Percentiles rank a stretch among this genome's conserved stretches.
Conservation (phyloP, 2,797 vertebrate genomes). For the Gymnothorax reevesii region DNA sequence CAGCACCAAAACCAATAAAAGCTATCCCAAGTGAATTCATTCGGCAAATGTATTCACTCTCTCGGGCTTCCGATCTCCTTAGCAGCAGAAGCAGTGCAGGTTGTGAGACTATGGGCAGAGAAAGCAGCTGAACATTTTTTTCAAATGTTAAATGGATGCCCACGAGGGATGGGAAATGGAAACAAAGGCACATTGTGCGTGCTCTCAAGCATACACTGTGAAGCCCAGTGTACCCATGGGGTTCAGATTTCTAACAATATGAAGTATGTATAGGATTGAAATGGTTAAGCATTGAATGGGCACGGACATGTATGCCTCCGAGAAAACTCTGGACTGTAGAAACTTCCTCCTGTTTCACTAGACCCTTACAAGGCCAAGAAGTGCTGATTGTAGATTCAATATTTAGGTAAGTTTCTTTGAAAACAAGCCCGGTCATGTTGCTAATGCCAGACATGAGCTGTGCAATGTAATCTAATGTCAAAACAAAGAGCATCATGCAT, state of each 20-base stretch:
- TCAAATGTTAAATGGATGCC: conserved; percentile 11
- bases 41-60: not conserved
- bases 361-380: not conserved
- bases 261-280: not conserved
- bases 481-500: not conserved
- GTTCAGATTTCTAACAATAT: not conserved
- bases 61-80: not conserved
- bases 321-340: not conserved
- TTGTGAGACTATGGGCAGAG: not conserved
- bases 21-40: not conserved
- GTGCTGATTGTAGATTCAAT: not conserved
- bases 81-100: conserved; percentile 3
- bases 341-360: not conserved
- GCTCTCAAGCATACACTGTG: not conserved
- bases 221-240: not conserved
- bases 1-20: not conserved
- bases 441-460: no score
- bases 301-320: not conserved
- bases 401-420: not conserved
- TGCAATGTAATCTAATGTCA: not conserved
- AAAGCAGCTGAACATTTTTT: not conserved
- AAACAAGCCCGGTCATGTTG: not conserved
- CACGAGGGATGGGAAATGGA: not conserved
- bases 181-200: not conserved
- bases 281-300: conserved; percentile 17